Evolutionary conservation across 2,113 vertebrate species (phyloP).

Genomic region (Talpa occidentalis): DNA sequence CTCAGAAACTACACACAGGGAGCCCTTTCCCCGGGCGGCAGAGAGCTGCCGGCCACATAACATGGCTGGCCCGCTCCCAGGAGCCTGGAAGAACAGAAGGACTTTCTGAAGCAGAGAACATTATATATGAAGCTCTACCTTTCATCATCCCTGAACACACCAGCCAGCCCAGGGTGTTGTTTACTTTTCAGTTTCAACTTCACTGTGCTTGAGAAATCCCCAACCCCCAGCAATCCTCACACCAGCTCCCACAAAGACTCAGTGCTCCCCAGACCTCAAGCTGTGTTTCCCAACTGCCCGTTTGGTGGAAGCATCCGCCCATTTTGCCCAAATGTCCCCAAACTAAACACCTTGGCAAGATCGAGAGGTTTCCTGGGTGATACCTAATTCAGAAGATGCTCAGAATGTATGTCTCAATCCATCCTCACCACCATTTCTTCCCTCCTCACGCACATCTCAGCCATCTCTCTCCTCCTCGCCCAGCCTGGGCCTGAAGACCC

Average conservation of each 20-base stretch:
- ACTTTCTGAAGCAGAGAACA: not conserved
- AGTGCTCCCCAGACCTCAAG: not conserved
- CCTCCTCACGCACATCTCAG: not conserved
- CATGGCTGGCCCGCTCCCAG: not conserved
- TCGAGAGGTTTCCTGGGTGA: not conserved
- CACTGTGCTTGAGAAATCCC: too few species aligned
- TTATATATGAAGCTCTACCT: not conserved
- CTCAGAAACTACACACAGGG: not conserved
- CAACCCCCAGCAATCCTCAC: not conserved
- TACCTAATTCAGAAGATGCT: not conserved
- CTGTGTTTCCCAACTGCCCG: not conserved
- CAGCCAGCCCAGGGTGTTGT: not conserved
- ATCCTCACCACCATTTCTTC: too few species aligned
- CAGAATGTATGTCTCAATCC: not conserved
- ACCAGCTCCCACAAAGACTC: not conserved
- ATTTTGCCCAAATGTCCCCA: not conserved
- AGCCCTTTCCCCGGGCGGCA: too few species aligned
- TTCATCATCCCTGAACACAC: not conserved
- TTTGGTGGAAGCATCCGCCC: not conserved
- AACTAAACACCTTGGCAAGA: not conserved
- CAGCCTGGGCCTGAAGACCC: not conserved
- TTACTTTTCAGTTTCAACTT: not conserved
- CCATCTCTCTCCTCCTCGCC: not conserved
- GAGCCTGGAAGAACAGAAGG: too few species aligned
- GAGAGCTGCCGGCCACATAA: accelerated